Evolutionary conservation across 2,113 vertebrate species (phyloP).

Genomic region (Embiotoca jacksoni): DNA sequence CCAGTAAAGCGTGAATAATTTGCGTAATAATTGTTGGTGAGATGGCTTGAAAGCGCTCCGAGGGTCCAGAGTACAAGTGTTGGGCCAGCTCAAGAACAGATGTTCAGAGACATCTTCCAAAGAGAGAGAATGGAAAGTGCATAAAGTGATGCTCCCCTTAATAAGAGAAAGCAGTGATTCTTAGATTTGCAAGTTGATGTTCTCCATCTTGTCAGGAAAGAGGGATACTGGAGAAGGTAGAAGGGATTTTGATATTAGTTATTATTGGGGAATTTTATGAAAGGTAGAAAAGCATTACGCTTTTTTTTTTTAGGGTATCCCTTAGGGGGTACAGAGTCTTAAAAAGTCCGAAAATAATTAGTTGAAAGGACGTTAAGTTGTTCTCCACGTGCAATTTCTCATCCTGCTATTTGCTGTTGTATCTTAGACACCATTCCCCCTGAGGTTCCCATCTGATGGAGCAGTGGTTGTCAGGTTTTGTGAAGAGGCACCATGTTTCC

Average conservation of each 20-base stretch:
- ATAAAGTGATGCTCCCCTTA: too few relatives aligned
- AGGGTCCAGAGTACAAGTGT: background rate
- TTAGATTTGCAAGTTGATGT: background rate
- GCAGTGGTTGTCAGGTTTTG: slow-evolving; percentile 71
- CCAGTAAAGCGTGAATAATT: too few relatives aligned
- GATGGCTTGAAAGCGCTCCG: background rate
- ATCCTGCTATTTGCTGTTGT: slow-evolving; percentile 19
- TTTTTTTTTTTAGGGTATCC: background rate
- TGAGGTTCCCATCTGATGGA: slow-evolving; percentile 70
- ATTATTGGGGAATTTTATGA: background rate
- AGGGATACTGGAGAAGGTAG: background rate
- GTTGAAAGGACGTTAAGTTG: background rate
- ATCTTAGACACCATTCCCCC: slow-evolving; percentile 34
- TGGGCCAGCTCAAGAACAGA: background rate
- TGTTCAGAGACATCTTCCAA: background rate
- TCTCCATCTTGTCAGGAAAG: background rate
- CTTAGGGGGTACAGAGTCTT: background rate
- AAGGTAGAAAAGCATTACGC: background rate
- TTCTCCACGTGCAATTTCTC: slow-evolving; percentile 1
- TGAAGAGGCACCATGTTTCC: slow-evolving; percentile 86
- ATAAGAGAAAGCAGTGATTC: background rate
- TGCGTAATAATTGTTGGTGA: background rate
- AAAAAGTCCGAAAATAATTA: background rate
- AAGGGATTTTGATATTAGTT: background rate
- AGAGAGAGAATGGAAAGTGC: background rate